Percentiles rank a stretch among this genome's conserved stretches.
phyloP scores from a whole-genome alignment of 2,113 vertebrate genomes.

The Polypterus bichir region DNA sequence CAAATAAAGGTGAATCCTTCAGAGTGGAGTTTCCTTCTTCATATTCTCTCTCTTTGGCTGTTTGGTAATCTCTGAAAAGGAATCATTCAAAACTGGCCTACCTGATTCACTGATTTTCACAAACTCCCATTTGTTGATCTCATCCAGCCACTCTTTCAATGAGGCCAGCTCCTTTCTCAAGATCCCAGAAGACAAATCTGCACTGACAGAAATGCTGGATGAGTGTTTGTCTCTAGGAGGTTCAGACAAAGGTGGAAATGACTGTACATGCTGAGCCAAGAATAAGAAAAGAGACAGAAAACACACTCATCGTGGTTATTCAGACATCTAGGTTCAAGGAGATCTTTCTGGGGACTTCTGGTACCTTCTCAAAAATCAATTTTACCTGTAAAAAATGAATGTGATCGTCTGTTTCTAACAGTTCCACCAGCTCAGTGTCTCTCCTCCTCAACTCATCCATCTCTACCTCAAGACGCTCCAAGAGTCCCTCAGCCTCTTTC shows the following conservation, averaged over 20 bases:
- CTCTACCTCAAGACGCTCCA: conserved; percentile 17
- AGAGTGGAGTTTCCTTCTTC: no score
- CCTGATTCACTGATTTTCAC: conserved; percentile 8
- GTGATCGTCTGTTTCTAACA: conserved; percentile 17
- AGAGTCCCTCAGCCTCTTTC: conserved; percentile 9
- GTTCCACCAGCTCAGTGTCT: conserved; percentile 19
- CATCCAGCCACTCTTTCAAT: conserved; percentile 15
- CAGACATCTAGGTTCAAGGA: no score
- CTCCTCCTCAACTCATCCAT: conserved; percentile 22
- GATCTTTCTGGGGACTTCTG: no score
- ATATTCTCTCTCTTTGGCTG: no score
- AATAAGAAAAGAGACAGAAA: no score
- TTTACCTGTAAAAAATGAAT: no score
- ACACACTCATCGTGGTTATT: no score
- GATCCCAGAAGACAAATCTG: conserved; percentile 12
- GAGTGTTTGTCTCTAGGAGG: neutral
- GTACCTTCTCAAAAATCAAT: no score
- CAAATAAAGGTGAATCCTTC: no score
- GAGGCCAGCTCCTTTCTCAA: conserved; percentile 9
- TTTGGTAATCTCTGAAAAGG: no score
- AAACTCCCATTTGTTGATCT: conserved; percentile 8
- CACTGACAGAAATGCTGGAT: conserved; percentile 6
- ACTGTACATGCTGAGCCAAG: neutral
- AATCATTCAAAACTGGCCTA: no score
- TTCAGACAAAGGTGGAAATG: neutral